Conservation (phyloP, 2,888 invertebrate species). For the Nebria brevicollis region DNA sequence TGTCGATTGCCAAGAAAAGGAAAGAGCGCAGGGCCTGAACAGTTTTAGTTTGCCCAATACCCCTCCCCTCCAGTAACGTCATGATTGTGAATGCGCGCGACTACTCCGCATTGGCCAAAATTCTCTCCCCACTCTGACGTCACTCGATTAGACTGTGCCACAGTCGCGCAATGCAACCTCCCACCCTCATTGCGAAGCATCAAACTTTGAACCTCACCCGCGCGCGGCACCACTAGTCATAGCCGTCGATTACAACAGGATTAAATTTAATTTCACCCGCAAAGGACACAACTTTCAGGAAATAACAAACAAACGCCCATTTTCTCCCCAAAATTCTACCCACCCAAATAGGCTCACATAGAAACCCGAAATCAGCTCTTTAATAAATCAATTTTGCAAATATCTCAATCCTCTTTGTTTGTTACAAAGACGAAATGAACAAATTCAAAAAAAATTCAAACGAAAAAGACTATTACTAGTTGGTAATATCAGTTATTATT, state of each 20-base stretch:
- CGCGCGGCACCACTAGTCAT: not conserved
- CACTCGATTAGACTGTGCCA: constrained; percentile 43
- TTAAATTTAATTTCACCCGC: not conserved
- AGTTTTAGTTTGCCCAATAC: constrained; percentile 27
- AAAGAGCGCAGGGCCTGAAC: constrained; percentile 31
- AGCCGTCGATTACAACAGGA: not conserved
- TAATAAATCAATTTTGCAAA: no score
- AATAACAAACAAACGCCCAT: not conserved
- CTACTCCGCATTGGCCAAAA: constrained; percentile 45
- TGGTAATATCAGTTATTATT: no score
- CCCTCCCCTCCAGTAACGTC: not conserved
- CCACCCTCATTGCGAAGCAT: constrained; percentile 3
- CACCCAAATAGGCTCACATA: no score
- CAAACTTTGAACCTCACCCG: not conserved
- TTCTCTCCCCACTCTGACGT: constrained; percentile 32
- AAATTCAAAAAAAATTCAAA: no score
- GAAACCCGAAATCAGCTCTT: no score
- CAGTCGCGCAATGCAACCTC: constrained; percentile 23
- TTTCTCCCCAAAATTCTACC: not conserved
- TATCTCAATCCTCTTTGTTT: no score
- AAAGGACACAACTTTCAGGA: not conserved
- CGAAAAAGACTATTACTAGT: no score
- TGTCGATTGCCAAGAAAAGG: constrained; percentile 41
- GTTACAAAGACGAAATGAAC: no score
- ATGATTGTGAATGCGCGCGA: constrained; percentile 37